A percentile compares a stretch with the other conserved stretches of the same genome.
These are phyloP conservation scores for Elachura formosa DNA, from an alignment of 2,113 vertebrate genomes.

Conservation along the genomic window DNA sequence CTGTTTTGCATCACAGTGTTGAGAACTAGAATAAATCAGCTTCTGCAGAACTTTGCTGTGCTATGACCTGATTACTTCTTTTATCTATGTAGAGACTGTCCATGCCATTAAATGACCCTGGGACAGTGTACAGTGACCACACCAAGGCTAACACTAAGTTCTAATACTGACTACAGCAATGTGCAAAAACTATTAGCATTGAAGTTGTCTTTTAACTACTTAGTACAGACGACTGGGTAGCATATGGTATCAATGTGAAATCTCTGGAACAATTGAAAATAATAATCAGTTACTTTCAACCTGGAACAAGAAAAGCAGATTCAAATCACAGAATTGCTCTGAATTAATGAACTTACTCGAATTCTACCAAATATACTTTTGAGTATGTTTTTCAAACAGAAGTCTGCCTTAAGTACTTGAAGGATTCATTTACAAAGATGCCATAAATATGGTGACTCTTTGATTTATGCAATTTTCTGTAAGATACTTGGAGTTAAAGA, in stretches of 20 bases:
- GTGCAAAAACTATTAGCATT: not conserved
- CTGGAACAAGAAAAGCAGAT: not conserved
- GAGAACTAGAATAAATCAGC: not conserved
- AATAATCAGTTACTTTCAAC: not conserved
- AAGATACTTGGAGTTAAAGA: not conserved
- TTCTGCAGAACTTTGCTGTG: not conserved
- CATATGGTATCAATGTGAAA: accelerated
- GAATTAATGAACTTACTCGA: not conserved
- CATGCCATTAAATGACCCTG: not conserved
- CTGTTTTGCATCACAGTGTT: not conserved
- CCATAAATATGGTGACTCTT: not conserved
- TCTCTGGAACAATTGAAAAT: not conserved
- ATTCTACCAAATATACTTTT: not conserved
- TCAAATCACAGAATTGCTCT: not conserved
- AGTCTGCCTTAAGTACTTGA: not conserved
- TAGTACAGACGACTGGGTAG: not conserved
- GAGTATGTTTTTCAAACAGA: not conserved
- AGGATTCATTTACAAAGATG: not conserved
- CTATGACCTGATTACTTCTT: not conserved
- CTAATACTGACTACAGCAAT: not conserved
- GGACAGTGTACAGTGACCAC: not conserved
- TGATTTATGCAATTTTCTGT: not conserved
- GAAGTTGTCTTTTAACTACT: not conserved
- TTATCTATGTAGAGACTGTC: not conserved
- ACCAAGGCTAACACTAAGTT: not conserved